Conservation (phyloP, 2,888 invertebrate species). For the Rambutsinella grinnellia region DNA sequence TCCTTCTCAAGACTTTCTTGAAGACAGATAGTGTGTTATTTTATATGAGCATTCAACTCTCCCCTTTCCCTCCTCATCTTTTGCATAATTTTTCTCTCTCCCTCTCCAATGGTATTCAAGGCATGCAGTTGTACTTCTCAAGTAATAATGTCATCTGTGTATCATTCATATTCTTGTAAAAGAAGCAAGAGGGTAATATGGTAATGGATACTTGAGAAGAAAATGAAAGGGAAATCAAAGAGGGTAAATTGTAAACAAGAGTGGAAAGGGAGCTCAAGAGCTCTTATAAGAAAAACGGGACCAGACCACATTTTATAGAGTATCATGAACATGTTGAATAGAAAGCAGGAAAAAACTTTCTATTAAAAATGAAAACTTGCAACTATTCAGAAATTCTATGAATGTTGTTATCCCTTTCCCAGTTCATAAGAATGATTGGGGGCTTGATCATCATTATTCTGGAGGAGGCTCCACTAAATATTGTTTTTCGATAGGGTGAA, state of each 20-base stretch:
- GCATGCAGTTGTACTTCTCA: constrained; percentile 12
- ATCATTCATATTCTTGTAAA: constrained; percentile 44
- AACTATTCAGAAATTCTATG: too few relatives aligned
- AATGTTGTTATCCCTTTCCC: too few relatives aligned
- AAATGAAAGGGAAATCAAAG: constrained; percentile 35
- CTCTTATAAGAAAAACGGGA: background rate
- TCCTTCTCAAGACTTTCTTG: constrained; percentile 29
- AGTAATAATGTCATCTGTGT: constrained; percentile 43
- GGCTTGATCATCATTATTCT: constrained; percentile 39
- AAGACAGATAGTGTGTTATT: background rate
- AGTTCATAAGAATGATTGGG: too few relatives aligned
- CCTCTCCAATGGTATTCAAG: constrained; percentile 8
- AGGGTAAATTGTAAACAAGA: constrained; percentile 41
- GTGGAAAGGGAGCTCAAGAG: background rate
- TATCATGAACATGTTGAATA: too few relatives aligned
- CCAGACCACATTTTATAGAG: too few relatives aligned
- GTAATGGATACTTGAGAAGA: constrained; percentile 49
- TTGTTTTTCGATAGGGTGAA: background rate
- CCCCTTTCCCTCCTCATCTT: background rate
- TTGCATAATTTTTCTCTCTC: constrained; percentile 20
- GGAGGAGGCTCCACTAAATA: constrained; percentile 30
- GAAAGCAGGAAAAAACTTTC: too few relatives aligned
- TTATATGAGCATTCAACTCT: background rate
- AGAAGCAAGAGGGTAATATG: constrained; percentile 39
- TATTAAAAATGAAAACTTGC: too few relatives aligned